Base-by-base conservation (phyloP, 1,140 invertebrate genomes). In the Camponotus pennsylvanicus region DNA sequence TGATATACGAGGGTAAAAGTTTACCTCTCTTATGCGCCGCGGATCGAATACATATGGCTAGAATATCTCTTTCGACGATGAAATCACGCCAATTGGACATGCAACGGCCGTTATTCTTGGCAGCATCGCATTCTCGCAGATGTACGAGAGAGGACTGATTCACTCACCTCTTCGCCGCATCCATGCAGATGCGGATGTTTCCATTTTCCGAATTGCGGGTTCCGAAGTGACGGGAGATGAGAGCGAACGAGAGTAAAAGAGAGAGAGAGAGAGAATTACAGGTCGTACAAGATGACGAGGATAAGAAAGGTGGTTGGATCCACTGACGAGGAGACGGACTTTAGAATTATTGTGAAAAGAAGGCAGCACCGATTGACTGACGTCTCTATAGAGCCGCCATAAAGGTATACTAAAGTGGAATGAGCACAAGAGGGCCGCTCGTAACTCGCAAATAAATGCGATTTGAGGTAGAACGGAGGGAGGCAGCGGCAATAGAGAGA, bases 381-480 rank as follows among this genome's bases (percentile, higher is more conserved):
- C 93, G 87, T 92, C 90, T 94, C 91, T 93, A 94, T 94, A 84
- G 92, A 86, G 85, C 88, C 82, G 85, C 90, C 90, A 93, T 92
- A 93, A 93, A 93, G 91, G 92, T 92, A 89, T 91, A 92, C 87
- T 91, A 90, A 93, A 92, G 91, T 92, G 91, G 88, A 93, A 91
- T 93, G 91, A 92, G 92, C 91, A 93, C 90, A 92, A 93, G 92
- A 93, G 93, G 93, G 90, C 92, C 92, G 92, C 91, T 92, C 92
- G 93, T 94, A 94, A 93, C 93, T 94, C 89, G 93, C 93, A 92
- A 86, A 92, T 93, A 94, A 94, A 94, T 94, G 92, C 93, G 92
- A 93, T 92, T 93, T 92, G 69, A 92, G 89, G 89, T 52, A 78
- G 89, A 64, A 73, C 21, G 78, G 27, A 86, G 27, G 64, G 64